phyloP scores from a whole-genome alignment of 2,797 vertebrate species.

The Diplodus sargus region DNA sequence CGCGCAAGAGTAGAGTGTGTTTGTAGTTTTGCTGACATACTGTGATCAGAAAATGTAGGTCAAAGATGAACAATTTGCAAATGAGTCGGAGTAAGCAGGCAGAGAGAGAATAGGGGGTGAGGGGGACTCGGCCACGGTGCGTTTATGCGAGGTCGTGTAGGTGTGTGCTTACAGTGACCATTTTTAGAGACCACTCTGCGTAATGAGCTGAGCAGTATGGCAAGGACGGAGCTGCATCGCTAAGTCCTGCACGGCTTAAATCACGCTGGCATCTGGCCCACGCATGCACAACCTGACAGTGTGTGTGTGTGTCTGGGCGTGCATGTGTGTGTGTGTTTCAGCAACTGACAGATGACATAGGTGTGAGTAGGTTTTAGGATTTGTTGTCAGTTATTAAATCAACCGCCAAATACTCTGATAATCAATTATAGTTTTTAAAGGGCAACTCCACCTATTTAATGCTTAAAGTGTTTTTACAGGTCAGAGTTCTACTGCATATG shows the following conservation, averaged over 20 bases:
- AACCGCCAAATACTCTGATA: too few relatives aligned
- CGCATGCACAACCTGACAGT: constrained; percentile 13
- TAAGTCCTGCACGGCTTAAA: constrained; percentile 76
- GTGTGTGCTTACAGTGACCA: constrained; percentile 41
- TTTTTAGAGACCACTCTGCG: constrained; percentile 76
- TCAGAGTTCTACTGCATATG: too few relatives aligned
- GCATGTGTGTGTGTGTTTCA: not conserved
- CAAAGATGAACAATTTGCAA: constrained; percentile 76
- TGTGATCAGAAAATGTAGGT: constrained; percentile 64
- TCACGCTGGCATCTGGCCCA: constrained; percentile 71
- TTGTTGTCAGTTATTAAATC: too few relatives aligned
- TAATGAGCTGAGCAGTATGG: constrained; percentile 72
- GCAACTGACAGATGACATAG: not conserved
- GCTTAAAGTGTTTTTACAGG: too few relatives aligned
- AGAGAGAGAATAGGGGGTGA: constrained; percentile 33
- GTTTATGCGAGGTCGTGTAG: constrained; percentile 29
- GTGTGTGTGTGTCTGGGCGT: not conserved
- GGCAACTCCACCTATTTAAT: too few relatives aligned
- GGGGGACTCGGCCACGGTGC: constrained; percentile 9
- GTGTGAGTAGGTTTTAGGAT: not conserved
- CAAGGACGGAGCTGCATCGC: constrained; percentile 50
- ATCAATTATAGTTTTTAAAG: too few relatives aligned
- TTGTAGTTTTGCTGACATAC: constrained; percentile 37
- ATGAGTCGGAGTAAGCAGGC: constrained; percentile 53
- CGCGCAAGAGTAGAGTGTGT: not conserved